Base-by-base conservation (phyloP, 2,888 invertebrate species). In the Prenolepis imparis region DNA sequence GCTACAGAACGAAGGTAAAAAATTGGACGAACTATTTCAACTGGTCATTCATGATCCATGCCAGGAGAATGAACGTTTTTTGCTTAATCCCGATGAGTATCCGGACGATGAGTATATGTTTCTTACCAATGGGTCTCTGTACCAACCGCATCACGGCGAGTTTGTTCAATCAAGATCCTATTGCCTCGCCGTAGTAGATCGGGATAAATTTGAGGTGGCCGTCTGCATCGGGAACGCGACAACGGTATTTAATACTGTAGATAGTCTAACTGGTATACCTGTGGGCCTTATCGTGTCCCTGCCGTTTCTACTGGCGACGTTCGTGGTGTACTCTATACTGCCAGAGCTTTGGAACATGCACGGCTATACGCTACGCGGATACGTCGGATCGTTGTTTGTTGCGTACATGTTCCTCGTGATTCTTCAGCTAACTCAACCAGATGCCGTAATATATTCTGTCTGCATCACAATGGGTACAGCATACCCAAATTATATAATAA, bases 311-410 rank as follows among this genome's bases (percentile, higher is more conserved):
- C 1, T 94, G 9, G 83, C 87, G 1, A 95, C 95, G 0, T 91
- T 94, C 15, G 18, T 94, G 52, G 91, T 94, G 36, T 95, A 95
- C 72, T 87, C 90, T 12, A 55, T 94, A 15, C 68, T 95, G 4
- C 93, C 94, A 0, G 93, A 94, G 59, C 83, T 95, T 72, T 86
- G 88, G 63, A 95, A 94, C 67, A 90, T 95, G 77, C 95, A 95
- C 41, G 95, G 95, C 0, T 83, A 83, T 5, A 93, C 93, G 0
- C 88, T 95, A 12, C 92, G 94, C 36, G 89, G 91, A 59, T 93
- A 95, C 87, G 88, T 94, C 0, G 89, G 88, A 32, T 87, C 89
- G 2, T 89, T 95, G 39, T 78, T 91, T 66, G 59, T 92, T 21
- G 93, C 93, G 12, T 95, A 93, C 83, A 41, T 84, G 8, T 36